Percentiles rank a stretch among this genome's conserved stretches.
phyloP scores from a whole-genome alignment of 2,888 invertebrate species.

The Horisme vitalbata region DNA sequence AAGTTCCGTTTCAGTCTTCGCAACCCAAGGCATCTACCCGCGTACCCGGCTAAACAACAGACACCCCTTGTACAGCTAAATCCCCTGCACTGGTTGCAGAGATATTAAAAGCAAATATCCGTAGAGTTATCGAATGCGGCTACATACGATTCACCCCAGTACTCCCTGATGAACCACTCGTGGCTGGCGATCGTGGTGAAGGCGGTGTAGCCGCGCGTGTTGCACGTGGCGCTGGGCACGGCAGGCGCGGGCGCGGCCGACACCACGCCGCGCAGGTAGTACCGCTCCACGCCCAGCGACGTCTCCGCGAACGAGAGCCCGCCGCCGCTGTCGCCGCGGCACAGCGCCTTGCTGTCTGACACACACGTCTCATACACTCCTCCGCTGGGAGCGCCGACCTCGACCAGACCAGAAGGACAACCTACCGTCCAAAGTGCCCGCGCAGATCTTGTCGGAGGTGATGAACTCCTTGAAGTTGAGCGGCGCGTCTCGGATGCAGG shows the following conservation, averaged over 20 bases:
- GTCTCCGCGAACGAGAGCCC: conserved; percentile 3
- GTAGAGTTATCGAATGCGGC: too few species aligned
- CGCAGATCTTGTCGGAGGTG: conserved; percentile 47
- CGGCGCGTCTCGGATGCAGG: conserved; percentile 36
- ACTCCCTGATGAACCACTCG: not conserved
- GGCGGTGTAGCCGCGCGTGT: not conserved
- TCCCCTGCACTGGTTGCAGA: too few species aligned
- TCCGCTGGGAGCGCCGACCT: too few species aligned
- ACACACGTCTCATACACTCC: not conserved
- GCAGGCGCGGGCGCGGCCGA: not conserved
- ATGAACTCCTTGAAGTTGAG: conserved; percentile 33
- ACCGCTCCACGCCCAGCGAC: not conserved
- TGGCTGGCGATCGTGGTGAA: not conserved
- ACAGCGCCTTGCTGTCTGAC: conserved; percentile 4
- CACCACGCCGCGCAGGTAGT: conserved; percentile 11
- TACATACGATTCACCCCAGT: not conserved
- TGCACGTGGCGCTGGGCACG: too few species aligned
- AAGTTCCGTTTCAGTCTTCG: too few species aligned
- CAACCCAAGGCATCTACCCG: too few species aligned
- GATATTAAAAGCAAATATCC: too few species aligned
- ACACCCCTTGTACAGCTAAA: too few species aligned
- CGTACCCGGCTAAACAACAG: too few species aligned
- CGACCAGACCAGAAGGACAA: not conserved
- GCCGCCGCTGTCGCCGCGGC: conserved; percentile 16
- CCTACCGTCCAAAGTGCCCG: conserved; percentile 26